These are phyloP conservation scores for Ctenosaura bakeri DNA, from an alignment of 2,797 vertebrate genomes.

Conservation along the genomic window DNA sequence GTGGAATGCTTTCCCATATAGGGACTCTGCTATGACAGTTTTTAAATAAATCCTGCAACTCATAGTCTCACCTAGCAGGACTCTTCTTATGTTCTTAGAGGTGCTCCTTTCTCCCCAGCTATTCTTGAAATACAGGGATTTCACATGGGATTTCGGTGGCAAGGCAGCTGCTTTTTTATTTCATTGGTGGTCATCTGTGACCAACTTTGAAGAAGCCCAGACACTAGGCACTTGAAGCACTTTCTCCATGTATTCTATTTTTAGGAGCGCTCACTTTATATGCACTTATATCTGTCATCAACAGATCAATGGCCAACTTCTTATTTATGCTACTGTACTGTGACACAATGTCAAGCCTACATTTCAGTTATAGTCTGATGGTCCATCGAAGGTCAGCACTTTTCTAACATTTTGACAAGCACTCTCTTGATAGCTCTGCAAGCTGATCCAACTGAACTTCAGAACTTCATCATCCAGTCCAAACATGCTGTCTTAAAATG, in stretches of 20 bases:
- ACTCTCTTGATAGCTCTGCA: slow-evolving; percentile 18
- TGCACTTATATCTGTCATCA: slow-evolving; percentile 71
- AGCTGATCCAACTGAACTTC: slow-evolving; percentile 9
- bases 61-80: not conserved
- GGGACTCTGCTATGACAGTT: not conserved
- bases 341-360: slow-evolving; percentile 54
- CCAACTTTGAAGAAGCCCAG: slow-evolving; percentile 52
- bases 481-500: not conserved
- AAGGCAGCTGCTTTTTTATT: slow-evolving; percentile 52
- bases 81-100: not conserved
- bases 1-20: not conserved
- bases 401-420: slow-evolving; percentile 35
- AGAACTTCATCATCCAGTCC: slow-evolving; percentile 19
- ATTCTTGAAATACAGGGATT: slow-evolving; percentile 23
- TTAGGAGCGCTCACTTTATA: slow-evolving; percentile 67
- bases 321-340: slow-evolving; percentile 69
- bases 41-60: not conserved
- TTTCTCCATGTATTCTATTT: slow-evolving; percentile 69
- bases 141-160: slow-evolving; percentile 28
- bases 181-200: slow-evolving; percentile 31
- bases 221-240: slow-evolving; percentile 53
- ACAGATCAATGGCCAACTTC: slow-evolving; percentile 58
- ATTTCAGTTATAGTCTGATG: slow-evolving; percentile 55
- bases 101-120: not conserved
- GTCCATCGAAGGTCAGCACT: slow-evolving; percentile 60